phyloP scores from a whole-genome alignment of 2,888 invertebrate genomes.

The Caenorhabditis sinica region DNA sequence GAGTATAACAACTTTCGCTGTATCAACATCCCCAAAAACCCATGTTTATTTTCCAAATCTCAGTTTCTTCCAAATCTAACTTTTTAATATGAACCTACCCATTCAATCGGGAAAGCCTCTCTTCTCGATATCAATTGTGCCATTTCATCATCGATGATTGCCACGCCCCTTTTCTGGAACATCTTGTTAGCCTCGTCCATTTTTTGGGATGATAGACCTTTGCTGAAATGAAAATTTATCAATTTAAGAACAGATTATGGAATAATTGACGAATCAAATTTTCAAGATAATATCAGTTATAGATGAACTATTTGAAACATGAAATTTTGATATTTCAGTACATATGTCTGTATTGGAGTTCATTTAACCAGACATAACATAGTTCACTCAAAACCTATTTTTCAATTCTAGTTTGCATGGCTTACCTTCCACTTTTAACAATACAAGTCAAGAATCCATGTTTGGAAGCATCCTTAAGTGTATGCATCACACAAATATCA shows the following conservation, averaged over 20 bases:
- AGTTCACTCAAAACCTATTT: too few species aligned
- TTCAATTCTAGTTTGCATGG: too few species aligned
- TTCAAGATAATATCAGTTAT: too few species aligned
- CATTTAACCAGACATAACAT: too few species aligned
- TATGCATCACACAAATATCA: conserved; percentile 91
- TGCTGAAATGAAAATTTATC: conserved; percentile 64
- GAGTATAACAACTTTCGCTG: too few species aligned
- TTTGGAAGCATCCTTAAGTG: conserved; percentile 73
- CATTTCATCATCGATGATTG: conserved; percentile 72
- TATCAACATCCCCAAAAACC: too few species aligned
- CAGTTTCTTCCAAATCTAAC: not conserved
- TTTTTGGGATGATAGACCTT: conserved; percentile 75
- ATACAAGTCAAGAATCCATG: conserved; percentile 78
- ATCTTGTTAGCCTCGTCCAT: conserved; percentile 77
- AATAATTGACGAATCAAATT: not conserved
- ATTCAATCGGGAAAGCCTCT: conserved; percentile 67
- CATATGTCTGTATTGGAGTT: too few species aligned
- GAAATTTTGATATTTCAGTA: too few species aligned
- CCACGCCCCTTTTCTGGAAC: conserved; percentile 74
- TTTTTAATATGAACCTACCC: conserved; percentile 43
- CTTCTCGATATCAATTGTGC: conserved; percentile 52
- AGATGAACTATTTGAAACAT: too few species aligned
- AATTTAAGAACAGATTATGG: not conserved
- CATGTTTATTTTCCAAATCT: too few species aligned
- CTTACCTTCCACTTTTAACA: conserved; percentile 74